Percentiles rank a stretch among this genome's conserved stretches.
Evolutionary conservation across 2,888 invertebrate genomes (phyloP).

Genomic region (Agrochola lota): DNA sequence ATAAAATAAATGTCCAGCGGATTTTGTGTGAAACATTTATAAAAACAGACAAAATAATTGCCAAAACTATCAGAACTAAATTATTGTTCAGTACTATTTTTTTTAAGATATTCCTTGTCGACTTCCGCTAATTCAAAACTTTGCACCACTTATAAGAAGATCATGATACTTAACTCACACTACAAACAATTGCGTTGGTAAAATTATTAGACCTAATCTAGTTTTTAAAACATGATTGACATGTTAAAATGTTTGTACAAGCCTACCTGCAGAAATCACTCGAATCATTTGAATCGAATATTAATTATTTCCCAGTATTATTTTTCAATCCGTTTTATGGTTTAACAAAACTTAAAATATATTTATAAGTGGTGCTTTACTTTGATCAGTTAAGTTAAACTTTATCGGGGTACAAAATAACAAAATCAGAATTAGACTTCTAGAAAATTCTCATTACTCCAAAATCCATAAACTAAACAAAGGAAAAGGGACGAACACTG

Average conservation of each 20-base stretch:
- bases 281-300: neutral
- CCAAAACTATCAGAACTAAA: neutral
- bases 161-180: neutral
- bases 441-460: slow-evolving; percentile 19
- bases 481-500: slow-evolving; percentile 27
- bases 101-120: too few species aligned
- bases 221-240: too few species aligned
- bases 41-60: slow-evolving; percentile 6
- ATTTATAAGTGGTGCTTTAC: neutral
- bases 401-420: slow-evolving; percentile 40
- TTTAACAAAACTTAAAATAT: neutral
- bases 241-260: too few species aligned
- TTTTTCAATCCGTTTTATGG: too few species aligned
- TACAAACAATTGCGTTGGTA: neutral
- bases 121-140: neutral
- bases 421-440: slow-evolving; percentile 31
- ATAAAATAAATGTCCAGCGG: neutral
- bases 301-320: too few species aligned
- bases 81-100: neutral
- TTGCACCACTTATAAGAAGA: neutral
- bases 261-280: too few species aligned
- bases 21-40: neutral
- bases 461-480: slow-evolving; percentile 24
- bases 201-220: too few species aligned
- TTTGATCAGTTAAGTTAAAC: neutral